A percentile compares a stretch with the other conserved stretches of the same genome.
Conservation (phyloP, 2,113 vertebrate genomes). For the Pygoscelis adeliae region DNA sequence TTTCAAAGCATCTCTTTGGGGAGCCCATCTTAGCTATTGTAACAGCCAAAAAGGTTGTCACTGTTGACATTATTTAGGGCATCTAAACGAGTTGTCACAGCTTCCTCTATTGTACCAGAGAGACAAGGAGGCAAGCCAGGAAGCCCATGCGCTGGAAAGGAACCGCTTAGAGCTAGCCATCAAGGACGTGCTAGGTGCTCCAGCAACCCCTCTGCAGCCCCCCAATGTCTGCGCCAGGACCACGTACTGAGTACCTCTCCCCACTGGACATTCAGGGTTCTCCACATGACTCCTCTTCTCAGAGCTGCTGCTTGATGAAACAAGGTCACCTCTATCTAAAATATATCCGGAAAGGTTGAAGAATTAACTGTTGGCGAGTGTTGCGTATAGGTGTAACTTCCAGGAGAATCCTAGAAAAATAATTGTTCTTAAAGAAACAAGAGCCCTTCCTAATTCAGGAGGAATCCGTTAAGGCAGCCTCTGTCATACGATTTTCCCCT, state of each 20-base stretch:
- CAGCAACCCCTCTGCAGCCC: neutral
- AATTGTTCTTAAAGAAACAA: neutral
- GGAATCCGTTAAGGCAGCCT: neutral
- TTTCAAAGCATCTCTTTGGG: neutral
- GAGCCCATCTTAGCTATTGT: neutral
- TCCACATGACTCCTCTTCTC: neutral
- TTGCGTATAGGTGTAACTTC: neutral
- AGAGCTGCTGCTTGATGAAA: neutral
- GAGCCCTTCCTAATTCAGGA: neutral
- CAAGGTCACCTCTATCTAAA: neutral
- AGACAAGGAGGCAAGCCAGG: neutral
- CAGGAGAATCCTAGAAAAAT: neutral
- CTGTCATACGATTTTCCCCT: neutral
- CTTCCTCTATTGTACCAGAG: neutral
- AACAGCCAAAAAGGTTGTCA: neutral
- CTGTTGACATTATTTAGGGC: neutral
- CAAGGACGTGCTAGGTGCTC: accelerated
- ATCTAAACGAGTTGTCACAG: neutral
- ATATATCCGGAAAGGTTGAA: neutral
- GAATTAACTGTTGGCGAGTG: neutral
- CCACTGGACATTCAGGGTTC: neutral
- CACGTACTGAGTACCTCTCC: neutral
- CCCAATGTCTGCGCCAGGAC: neutral
- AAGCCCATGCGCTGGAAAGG: accelerated
- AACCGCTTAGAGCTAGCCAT: neutral